These are phyloP conservation scores for Xylota segnis DNA, from an alignment of 2,888 invertebrate species.

Conservation along the genomic window DNA sequence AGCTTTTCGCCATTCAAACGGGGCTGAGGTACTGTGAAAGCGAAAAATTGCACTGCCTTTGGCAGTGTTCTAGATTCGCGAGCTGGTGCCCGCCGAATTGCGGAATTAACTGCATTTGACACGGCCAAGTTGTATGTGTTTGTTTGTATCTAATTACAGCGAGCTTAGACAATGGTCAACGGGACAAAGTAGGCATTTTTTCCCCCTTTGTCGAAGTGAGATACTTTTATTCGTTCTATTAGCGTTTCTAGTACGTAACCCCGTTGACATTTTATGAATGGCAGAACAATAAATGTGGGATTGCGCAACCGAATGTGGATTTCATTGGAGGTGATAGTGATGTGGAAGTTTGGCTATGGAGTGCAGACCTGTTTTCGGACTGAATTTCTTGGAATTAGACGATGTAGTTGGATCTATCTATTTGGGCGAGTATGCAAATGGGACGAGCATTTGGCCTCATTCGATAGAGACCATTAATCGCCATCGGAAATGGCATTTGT, in stretches of 20 bases:
- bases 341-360: neutral
- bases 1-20: neutral
- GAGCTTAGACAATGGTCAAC: slow-evolving; percentile 56
- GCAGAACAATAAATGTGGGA: slow-evolving; percentile 36
- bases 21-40: neutral
- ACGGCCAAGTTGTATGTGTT: slow-evolving; percentile 25
- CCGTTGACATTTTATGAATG: slow-evolving; percentile 57
- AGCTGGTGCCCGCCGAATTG: slow-evolving; percentile 49
- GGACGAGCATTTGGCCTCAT: neutral
- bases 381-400: neutral
- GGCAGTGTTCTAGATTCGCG: slow-evolving; percentile 52
- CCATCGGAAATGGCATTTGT: too few species aligned
- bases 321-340: slow-evolving; percentile 27
- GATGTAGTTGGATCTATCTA: neutral
- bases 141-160: slow-evolving; percentile 65
- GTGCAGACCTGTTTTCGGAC: neutral
- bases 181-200: slow-evolving; percentile 28
- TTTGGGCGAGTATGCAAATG: neutral
- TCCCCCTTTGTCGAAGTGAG: neutral
- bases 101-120: slow-evolving; percentile 65
- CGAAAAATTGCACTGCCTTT: slow-evolving; percentile 22
- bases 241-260: neutral
- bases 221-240: slow-evolving; percentile 21
- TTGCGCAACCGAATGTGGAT: slow-evolving; percentile 39
- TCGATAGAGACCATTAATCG: neutral